These are phyloP conservation scores for Cylloceria caligata DNA, from an alignment of 2,888 invertebrate species.

Conservation along the genomic window DNA sequence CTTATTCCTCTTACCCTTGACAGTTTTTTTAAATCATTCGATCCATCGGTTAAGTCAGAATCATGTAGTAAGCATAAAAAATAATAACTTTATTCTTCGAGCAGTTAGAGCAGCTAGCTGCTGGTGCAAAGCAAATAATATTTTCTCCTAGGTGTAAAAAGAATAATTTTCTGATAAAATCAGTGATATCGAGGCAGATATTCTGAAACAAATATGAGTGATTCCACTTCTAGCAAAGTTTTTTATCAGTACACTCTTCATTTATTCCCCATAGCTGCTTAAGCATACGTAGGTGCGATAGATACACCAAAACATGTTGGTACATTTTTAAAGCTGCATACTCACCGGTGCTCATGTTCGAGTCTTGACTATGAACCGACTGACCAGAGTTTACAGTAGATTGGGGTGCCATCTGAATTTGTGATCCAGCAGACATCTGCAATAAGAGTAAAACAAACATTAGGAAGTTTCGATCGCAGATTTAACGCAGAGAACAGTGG, in stretches of 20 bases:
- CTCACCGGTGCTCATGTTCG: slow-evolving; percentile 98
- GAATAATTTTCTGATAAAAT: not conserved
- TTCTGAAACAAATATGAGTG: too few relatives aligned
- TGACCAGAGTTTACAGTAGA: slow-evolving; percentile 93
- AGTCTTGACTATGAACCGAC: slow-evolving; percentile 97
- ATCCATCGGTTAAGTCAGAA: too few relatives aligned
- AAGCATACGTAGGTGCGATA: not conserved
- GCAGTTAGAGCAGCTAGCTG: too few relatives aligned
- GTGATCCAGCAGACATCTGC: slow-evolving; percentile 98
- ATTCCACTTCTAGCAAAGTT: too few relatives aligned
- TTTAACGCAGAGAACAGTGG: too few relatives aligned
- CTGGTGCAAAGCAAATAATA: too few relatives aligned
- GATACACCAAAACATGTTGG: not conserved
- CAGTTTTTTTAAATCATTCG: too few relatives aligned
- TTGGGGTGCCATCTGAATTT: slow-evolving; percentile 99
- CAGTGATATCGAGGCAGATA: not conserved
- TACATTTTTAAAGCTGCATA: slow-evolving; percentile 80
- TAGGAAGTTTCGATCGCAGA: too few relatives aligned
- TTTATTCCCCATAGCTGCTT: not conserved
- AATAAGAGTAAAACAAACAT: slow-evolving; percentile 81
- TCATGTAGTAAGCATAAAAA: too few relatives aligned
- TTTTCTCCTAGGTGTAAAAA: not conserved
- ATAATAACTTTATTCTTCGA: too few relatives aligned
- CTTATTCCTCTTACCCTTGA: too few relatives aligned
- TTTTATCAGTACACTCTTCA: too few relatives aligned